These are phyloP conservation scores for Steinernema feltiae DNA, from an alignment of 1,140 invertebrate species.

Conservation along the genomic window DNA sequence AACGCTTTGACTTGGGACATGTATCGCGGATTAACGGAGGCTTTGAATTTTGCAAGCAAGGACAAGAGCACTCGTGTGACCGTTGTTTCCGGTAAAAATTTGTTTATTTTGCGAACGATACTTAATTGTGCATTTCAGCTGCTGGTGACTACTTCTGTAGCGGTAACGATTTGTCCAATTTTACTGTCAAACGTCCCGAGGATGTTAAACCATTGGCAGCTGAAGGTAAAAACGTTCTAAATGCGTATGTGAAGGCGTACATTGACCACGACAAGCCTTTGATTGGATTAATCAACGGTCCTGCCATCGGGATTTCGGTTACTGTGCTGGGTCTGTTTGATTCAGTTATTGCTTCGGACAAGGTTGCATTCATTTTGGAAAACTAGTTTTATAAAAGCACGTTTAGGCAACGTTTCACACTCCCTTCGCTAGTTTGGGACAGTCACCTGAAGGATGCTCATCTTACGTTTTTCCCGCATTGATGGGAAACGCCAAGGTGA, in stretches of 20 bases:
- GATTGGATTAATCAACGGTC: constrained; percentile 81
- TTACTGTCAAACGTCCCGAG: constrained; percentile 52
- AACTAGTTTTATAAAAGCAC: not conserved
- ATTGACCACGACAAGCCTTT: constrained; percentile 83
- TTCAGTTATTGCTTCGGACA: constrained; percentile 76
- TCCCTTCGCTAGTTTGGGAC: constrained; percentile 74
- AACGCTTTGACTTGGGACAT: constrained; percentile 72
- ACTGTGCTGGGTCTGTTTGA: constrained; percentile 80
- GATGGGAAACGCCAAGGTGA: constrained; percentile 71
- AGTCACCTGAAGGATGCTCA: constrained; percentile 77
- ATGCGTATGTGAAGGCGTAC: constrained; percentile 70
- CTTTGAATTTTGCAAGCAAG: constrained; percentile 67
- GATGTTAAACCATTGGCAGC: constrained; percentile 59
- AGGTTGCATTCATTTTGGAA: constrained; percentile 58
- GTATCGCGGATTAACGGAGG: constrained; percentile 66
- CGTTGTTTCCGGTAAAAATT: constrained; percentile 67
- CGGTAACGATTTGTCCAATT: constrained; percentile 75
- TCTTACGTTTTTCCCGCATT: constrained; percentile 74
- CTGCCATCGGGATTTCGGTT: constrained; percentile 80
- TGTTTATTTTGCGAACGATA: not conserved
- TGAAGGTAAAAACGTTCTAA: constrained; percentile 58
- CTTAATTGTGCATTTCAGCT: constrained; percentile 56
- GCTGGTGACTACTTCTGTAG: constrained; percentile 74
- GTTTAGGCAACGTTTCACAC: constrained; percentile 73
- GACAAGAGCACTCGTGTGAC: constrained; percentile 66